A percentile compares a stretch with the other conserved stretches of the same genome.
These are phyloP conservation scores for Apotomis capreana DNA, from an alignment of 2,888 invertebrate species.

Conservation along the genomic window DNA sequence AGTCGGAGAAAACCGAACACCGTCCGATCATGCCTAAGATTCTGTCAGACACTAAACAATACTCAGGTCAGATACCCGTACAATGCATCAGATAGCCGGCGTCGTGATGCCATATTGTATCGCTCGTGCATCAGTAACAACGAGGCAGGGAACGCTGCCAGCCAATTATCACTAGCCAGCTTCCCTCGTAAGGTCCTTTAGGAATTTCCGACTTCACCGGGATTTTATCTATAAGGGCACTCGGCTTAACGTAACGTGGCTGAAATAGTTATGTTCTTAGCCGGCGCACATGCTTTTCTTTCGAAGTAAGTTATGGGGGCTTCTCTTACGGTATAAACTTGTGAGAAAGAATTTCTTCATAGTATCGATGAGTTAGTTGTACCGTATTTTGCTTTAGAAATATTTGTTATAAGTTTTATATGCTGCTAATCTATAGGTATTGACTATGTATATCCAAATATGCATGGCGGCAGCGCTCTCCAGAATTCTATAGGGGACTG, in stretches of 20 bases:
- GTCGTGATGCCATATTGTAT: slow-evolving; percentile 51
- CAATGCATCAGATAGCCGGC: slow-evolving; percentile 36
- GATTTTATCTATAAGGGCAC: neutral
- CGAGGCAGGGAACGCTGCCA: slow-evolving; percentile 16
- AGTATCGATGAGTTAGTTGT: too few relatives aligned
- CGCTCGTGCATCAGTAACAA: slow-evolving; percentile 67
- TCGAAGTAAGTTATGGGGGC: neutral
- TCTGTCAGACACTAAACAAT: slow-evolving; percentile 35
- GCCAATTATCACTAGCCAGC: slow-evolving; percentile 30
- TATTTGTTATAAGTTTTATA: too few relatives aligned
- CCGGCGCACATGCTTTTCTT: neutral
- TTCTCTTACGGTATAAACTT: too few relatives aligned
- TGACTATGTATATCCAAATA: too few relatives aligned
- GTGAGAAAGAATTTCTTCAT: neutral
- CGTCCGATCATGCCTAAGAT: slow-evolving; percentile 12
- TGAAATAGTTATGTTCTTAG: slow-evolving; percentile 1
- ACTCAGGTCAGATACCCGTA: slow-evolving; percentile 26
- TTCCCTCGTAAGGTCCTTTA: slow-evolving; percentile 1
- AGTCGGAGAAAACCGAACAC: slow-evolving; percentile 6
- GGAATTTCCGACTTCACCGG: neutral
- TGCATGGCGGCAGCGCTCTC: too few relatives aligned
- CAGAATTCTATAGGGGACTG: too few relatives aligned
- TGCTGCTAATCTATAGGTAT: too few relatives aligned
- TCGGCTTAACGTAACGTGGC: neutral
- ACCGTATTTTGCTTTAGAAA: too few relatives aligned